Percentiles rank a stretch among this genome's conserved stretches.
Conservation (phyloP, 2,797 vertebrate species). For the Malacoraja senta region DNA sequence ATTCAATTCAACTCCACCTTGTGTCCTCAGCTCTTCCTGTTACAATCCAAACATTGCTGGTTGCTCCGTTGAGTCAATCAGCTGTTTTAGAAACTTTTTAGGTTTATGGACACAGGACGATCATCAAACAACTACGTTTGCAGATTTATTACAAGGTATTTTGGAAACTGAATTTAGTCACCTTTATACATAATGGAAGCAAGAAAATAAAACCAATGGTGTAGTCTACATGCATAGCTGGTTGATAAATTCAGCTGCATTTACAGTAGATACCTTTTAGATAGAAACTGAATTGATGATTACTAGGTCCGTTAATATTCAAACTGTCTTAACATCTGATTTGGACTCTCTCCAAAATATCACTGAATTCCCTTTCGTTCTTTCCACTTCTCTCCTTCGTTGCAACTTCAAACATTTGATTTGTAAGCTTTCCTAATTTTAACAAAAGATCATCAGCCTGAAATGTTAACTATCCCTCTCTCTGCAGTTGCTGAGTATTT, state of each 20-base stretch:
- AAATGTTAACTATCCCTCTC: too few relatives aligned
- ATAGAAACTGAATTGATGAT: not conserved
- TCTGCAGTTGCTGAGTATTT: too few relatives aligned
- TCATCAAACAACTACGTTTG: not conserved
- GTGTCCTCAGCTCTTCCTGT: too few relatives aligned
- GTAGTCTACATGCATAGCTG: not conserved
- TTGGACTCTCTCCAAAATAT: not conserved
- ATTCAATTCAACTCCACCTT: too few relatives aligned
- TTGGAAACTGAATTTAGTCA: not conserved
- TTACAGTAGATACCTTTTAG: not conserved
- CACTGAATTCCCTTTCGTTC: too few relatives aligned
- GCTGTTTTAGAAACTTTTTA: not conserved
- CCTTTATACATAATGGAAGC: not conserved
- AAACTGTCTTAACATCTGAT: not conserved
- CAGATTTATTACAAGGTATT: not conserved
- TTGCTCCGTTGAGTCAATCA: not conserved
- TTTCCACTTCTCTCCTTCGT: too few relatives aligned
- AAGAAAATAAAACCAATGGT: not conserved
- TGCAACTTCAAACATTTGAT: too few relatives aligned
- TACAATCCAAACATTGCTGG: too few relatives aligned
- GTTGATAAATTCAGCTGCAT: not conserved
- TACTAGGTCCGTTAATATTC: not conserved
- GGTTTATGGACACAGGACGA: not conserved
- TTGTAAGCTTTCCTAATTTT: too few relatives aligned
- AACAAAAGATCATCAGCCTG: too few relatives aligned